Evolutionary conservation across 2,888 invertebrate genomes (phyloP).

Genomic region (Oegoconia quadripuncta): DNA sequence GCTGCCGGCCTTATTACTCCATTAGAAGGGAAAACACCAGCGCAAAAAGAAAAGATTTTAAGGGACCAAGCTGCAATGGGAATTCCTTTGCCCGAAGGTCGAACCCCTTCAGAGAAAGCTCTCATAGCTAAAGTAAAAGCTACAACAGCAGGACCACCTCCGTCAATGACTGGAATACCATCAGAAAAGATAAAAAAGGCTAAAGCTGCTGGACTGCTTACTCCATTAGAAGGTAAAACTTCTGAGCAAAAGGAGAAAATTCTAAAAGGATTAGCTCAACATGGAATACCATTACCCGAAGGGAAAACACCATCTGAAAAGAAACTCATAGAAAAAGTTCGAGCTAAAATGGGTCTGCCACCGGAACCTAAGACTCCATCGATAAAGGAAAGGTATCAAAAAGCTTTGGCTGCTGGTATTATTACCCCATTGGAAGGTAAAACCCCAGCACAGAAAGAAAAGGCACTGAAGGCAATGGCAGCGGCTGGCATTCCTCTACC

Average conservation of each 20-base stretch:
- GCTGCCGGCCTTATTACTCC: constrained; percentile 29
- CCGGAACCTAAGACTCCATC: constrained; percentile 28
- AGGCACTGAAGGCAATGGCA: constrained; percentile 23
- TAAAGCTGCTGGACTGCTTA: constrained; percentile 22
- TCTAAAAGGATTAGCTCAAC: constrained; percentile 13
- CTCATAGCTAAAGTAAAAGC: constrained; percentile 23
- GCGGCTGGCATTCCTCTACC: constrained; percentile 30
- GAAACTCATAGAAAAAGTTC: constrained; percentile 7
- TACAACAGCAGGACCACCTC: constrained; percentile 18
- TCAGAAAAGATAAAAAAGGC: constrained; percentile 25
- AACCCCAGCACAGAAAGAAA: constrained; percentile 29
- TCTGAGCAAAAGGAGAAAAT: constrained; percentile 22
- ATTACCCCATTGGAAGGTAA: constrained; percentile 29
- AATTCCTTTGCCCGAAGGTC: constrained; percentile 28
- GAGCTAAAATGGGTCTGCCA: constrained; percentile 10
- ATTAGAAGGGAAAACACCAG: no score
- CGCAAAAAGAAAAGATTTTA: constrained; percentile 30
- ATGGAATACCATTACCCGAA: constrained; percentile 16
- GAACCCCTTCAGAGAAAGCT: constrained; percentile 31
- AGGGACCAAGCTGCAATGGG: constrained; percentile 17
- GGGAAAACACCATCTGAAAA: constrained; percentile 10
- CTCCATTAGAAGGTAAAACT: constrained; percentile 28
- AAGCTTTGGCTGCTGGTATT: constrained; percentile 30
- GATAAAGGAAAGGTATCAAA: constrained; percentile 21
- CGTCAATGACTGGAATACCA: constrained; percentile 16